Base-by-base conservation (phyloP, 2,113 vertebrate species). In the Tylochromis polylepis region DNA sequence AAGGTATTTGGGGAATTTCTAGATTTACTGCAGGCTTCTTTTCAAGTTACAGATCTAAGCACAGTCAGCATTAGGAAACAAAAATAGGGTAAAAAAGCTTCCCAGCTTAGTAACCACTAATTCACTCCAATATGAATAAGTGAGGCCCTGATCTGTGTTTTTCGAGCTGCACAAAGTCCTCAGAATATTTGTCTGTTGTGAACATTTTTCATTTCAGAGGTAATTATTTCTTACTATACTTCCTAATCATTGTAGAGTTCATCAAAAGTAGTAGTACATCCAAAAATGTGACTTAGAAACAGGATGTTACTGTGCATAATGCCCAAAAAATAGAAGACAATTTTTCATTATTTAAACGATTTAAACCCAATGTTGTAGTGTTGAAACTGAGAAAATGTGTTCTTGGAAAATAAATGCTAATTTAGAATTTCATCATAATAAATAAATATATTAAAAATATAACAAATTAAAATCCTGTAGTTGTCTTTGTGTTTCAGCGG, bases 1-100 rank as follows among this genome's bases (percentile, higher is more conserved):
- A 43, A 43, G 38, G 0, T 16, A 0, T 24, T 72, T 0, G n/a
- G 38, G 38, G 38, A 11, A 70, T 41, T 67, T 62, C 59, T 36
- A 29, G 59, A 65, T 38, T 38, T 38, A 41, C 14, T 22, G 34
- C 34, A 8, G 67, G 38, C 38, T 46, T 27, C 22, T 0, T 46
- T 72, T 27, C 1, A 46, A 72, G 65, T 43, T 16, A 24, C 65
- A 46, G 65, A 27, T 72, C 27, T 0, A 0, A 72, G 67, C 14
- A 27, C 14, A 27, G 12, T 16, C n/a, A 43, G 12, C n/a, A 16
- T 43, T 72, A 16, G 38, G 8, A 72, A 72, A 4, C 65, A 72
- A 43, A 24, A 70, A 43, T 16, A 15, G 24, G 8, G n/a, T 70
- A 62, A 70, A 38, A 70, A 70, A 15, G 8, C 0, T 72, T 16